Evolutionary conservation across 2,888 invertebrate species (phyloP).

Genomic region (Onthophagus sagittarius): DNA sequence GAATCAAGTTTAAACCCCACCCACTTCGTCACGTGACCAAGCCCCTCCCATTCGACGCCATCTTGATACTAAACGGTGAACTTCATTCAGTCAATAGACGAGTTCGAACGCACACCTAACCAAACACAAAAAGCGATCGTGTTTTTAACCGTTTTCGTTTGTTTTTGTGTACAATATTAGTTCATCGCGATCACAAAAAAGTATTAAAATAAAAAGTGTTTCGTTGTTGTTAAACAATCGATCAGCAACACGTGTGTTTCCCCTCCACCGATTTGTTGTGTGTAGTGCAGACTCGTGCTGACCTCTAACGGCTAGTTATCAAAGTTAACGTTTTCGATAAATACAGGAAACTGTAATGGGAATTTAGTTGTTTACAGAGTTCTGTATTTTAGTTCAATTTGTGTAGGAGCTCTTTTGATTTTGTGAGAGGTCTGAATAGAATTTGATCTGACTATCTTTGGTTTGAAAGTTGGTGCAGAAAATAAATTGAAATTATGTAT

Average conservation of each 20-base stretch:
- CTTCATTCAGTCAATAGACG: slow-evolving; percentile 5
- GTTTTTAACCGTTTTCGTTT: slow-evolving; percentile 26
- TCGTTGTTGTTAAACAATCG: background rate
- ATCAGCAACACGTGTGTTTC: background rate
- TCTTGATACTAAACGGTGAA: slow-evolving; percentile 25
- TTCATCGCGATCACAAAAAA: slow-evolving; percentile 19
- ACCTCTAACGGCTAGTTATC: background rate
- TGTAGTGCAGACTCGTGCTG: background rate
- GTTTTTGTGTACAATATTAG: slow-evolving; percentile 27
- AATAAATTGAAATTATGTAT: no score
- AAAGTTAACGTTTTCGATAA: background rate
- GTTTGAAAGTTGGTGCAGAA: no score
- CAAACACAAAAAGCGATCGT: no score
- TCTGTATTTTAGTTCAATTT: no score
- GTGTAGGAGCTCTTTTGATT: no score
- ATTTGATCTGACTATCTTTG: no score
- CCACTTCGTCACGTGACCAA: slow-evolving; percentile 3
- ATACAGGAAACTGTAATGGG: background rate
- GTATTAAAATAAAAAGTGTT: no score
- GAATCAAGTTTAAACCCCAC: background rate
- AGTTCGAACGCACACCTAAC: slow-evolving; percentile 24
- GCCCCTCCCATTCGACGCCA: slow-evolving; percentile 12
- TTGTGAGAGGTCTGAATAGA: no score
- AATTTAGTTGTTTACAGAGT: background rate
- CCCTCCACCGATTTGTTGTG: background rate